Percentiles rank a stretch among this genome's conserved stretches.
These are phyloP conservation scores for Nephotettix cincticeps DNA, from an alignment of 1,140 invertebrate genomes.

Conservation along the genomic window DNA sequence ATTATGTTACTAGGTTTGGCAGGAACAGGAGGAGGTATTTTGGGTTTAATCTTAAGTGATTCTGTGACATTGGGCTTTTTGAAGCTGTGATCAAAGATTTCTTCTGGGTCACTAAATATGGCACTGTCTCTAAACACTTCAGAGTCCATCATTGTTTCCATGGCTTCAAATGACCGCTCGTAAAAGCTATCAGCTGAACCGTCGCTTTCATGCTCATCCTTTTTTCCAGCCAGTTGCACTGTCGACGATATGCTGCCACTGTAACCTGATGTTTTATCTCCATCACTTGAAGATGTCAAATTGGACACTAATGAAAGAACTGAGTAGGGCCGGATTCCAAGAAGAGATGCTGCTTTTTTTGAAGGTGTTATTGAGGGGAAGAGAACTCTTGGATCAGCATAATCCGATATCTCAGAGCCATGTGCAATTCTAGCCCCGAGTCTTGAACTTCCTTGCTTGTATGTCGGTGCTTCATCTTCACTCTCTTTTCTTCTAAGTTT, in stretches of 20 bases:
- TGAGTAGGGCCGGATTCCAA: slow-evolving; percentile 39
- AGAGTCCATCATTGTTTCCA: slow-evolving; percentile 58
- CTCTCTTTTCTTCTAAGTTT: slow-evolving; percentile 41
- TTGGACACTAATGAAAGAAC: slow-evolving; percentile 52
- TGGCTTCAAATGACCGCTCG: slow-evolving; percentile 73
- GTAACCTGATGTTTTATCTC: slow-evolving; percentile 48
- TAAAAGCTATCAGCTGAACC: slow-evolving; percentile 65
- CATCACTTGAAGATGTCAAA: slow-evolving; percentile 63
- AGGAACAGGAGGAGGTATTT: slow-evolving; percentile 48
- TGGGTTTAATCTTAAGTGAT: slow-evolving; percentile 27
- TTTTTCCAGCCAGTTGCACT: slow-evolving; percentile 25
- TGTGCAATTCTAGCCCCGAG: slow-evolving; percentile 83
- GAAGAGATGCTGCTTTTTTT: slow-evolving; percentile 50
- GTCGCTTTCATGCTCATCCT: slow-evolving; percentile 46
- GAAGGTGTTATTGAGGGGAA: slow-evolving; percentile 53
- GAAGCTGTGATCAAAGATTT: slow-evolving; percentile 41
- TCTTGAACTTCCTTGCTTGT: slow-evolving; percentile 77
- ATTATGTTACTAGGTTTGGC: slow-evolving; percentile 41
- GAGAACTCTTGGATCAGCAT: slow-evolving; percentile 72
- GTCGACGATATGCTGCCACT: slow-evolving; percentile 43
- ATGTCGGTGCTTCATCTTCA: slow-evolving; percentile 47
- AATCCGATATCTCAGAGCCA: slow-evolving; percentile 61
- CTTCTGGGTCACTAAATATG: slow-evolving; percentile 75
- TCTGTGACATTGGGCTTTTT: background rate
- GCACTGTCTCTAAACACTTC: slow-evolving; percentile 79